These are phyloP conservation scores for Priapulus caudatus DNA, from an alignment of 2,888 invertebrate species.

Conservation along the genomic window DNA sequence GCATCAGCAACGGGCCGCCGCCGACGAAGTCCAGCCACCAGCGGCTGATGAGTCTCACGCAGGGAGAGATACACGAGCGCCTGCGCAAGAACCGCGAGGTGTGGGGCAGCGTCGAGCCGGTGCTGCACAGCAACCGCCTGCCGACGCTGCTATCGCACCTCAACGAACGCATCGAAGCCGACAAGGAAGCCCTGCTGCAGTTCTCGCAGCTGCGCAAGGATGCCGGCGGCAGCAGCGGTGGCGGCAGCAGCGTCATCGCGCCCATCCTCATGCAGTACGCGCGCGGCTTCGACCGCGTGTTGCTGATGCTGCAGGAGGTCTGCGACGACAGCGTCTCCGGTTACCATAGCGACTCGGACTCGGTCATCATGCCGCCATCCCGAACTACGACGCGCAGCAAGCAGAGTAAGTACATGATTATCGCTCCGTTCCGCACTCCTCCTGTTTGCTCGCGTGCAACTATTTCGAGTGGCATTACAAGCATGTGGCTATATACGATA, in stretches of 20 bases:
- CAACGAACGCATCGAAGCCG: slow-evolving; percentile 69
- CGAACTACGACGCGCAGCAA: too few species aligned
- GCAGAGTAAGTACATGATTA: too few species aligned
- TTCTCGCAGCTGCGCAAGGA: slow-evolving; percentile 48
- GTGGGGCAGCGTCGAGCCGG: slow-evolving; percentile 53
- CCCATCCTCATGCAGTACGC: slow-evolving; percentile 44
- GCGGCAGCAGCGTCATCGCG: slow-evolving; percentile 43
- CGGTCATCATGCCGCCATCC: slow-evolving; percentile 44
- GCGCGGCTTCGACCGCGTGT: slow-evolving; percentile 45
- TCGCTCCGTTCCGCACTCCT: too few species aligned
- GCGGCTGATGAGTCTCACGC: slow-evolving; percentile 65
- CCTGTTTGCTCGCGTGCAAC: too few species aligned
- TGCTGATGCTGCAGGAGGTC: slow-evolving; percentile 6
- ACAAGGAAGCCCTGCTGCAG: slow-evolving; percentile 68
- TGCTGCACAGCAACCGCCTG: slow-evolving; percentile 65
- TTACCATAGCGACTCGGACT: slow-evolving; percentile 69
- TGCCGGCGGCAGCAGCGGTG: slow-evolving; percentile 34
- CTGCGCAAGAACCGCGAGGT: slow-evolving; percentile 83
- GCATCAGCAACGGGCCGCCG: slow-evolving; percentile 46
- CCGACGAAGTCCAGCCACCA: slow-evolving; percentile 80
- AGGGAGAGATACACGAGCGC: slow-evolving; percentile 73
- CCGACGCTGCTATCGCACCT: slow-evolving; percentile 58
- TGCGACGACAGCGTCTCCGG: slow-evolving; percentile 48
- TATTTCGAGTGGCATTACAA: too few species aligned
- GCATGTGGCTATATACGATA: too few species aligned